Evolutionary conservation across 2,888 invertebrate genomes (phyloP).

Genomic region (Bimastos eiseni): DNA sequence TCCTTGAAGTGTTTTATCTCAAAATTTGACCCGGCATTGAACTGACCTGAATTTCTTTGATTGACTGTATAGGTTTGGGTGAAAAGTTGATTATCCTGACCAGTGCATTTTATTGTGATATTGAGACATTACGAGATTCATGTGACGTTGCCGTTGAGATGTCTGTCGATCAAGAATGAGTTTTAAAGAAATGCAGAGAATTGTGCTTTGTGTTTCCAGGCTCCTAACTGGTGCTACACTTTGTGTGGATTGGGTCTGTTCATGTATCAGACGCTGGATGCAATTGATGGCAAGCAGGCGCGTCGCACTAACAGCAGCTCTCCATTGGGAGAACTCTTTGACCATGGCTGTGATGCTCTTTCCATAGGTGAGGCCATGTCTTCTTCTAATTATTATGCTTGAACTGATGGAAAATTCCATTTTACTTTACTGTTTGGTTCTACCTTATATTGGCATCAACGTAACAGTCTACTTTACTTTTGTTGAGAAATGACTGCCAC

Average conservation of each 20-base stretch:
- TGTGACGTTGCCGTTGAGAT: not conserved
- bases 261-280: conserved; percentile 95
- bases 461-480: not conserved
- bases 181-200: not conserved
- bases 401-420: not conserved
- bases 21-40: not conserved
- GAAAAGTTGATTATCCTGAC: not conserved
- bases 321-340: conserved; percentile 97
- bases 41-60: too few species aligned
- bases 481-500: not conserved
- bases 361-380: conserved; percentile 69
- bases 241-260: conserved; percentile 91
- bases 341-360: conserved; percentile 98
- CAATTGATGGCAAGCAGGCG: conserved; percentile 98
- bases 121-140: not conserved
- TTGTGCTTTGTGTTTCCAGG: conserved; percentile 53
- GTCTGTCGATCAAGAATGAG: not conserved
- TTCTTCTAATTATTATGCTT: too few species aligned
- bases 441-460: not conserved
- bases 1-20: not conserved
- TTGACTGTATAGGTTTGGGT: too few species aligned
- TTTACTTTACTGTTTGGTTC: not conserved
- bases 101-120: too few species aligned
- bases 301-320: conserved; percentile 78
- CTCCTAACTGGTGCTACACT: conserved; percentile 89